phyloP scores from a whole-genome alignment of 2,797 vertebrate species.

The Dendrocincla tyrannina region DNA sequence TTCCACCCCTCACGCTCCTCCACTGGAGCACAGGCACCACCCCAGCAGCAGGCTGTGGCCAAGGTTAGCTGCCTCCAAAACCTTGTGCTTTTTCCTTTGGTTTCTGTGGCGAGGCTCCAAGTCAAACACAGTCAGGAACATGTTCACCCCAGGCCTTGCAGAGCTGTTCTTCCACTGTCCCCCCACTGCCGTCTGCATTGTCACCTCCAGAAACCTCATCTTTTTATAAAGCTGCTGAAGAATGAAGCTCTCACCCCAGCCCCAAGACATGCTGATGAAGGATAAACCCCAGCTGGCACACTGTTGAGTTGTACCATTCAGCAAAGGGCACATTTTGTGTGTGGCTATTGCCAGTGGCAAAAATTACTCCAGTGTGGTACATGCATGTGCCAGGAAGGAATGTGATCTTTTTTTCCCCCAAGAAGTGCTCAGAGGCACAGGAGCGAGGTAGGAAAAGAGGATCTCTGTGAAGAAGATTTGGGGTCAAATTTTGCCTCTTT shows the following conservation, averaged over 20 bases:
- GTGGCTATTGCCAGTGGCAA: not conserved
- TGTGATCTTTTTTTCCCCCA: not conserved
- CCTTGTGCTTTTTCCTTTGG: not conserved
- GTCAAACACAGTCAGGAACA: not conserved
- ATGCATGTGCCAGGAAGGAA: fast-evolving
- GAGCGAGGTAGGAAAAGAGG: fast-evolving
- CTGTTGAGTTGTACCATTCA: not conserved
- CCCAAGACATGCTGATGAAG: fast-evolving
- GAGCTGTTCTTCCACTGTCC: not conserved
- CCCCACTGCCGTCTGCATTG: fast-evolving
- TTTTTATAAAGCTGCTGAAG: not conserved
- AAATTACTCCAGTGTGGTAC: not conserved
- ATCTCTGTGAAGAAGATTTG: not conserved
- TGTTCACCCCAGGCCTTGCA: not conserved
- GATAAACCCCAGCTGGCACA: fast-evolving
- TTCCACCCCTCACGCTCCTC: fast-evolving
- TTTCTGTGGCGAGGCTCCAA: not conserved
- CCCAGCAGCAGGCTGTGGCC: not conserved
- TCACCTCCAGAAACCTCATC: not conserved
- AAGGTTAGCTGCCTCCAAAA: not conserved
- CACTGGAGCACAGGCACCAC: fast-evolving
- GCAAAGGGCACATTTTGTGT: not conserved
- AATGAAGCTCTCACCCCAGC: fast-evolving
- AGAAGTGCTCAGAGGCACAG: not conserved
- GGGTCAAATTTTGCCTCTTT: not conserved